These are phyloP conservation scores for Varroa destructor DNA, from an alignment of 1,140 invertebrate species.

Conservation along the genomic window DNA sequence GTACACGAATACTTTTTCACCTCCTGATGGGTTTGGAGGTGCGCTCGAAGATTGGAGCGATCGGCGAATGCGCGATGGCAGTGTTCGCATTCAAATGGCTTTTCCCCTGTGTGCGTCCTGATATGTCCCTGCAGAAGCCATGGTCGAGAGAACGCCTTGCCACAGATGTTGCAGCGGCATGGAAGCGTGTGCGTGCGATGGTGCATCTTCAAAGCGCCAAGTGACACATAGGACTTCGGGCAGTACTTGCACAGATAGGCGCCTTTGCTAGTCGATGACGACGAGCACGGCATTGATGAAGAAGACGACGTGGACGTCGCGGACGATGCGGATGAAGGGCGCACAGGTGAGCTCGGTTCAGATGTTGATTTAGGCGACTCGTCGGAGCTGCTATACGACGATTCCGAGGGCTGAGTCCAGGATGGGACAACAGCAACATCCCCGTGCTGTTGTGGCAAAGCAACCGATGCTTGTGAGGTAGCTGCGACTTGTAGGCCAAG, in stretches of 20 bases:
- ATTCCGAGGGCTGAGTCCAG: background rate
- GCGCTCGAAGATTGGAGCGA: slow-evolving; percentile 83
- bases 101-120: slow-evolving; percentile 85
- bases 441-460: background rate
- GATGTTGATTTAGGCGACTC: background rate
- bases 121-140: slow-evolving; percentile 90
- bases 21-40: slow-evolving; percentile 92
- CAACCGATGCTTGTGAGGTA: no score
- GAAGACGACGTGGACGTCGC: slow-evolving; percentile 1
- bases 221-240: slow-evolving; percentile 82
- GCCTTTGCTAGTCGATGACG: slow-evolving; percentile 49
- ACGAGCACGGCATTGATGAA: background rate
- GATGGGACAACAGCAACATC: slow-evolving; percentile 22
- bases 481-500: no score
- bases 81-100: slow-evolving; percentile 86
- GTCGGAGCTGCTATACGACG: background rate
- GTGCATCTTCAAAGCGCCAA: slow-evolving; percentile 96
- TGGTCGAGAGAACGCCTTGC: slow-evolving; percentile 89
- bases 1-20: slow-evolving; percentile 93
- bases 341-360: no score
- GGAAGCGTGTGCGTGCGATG: slow-evolving; percentile 93
- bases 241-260: slow-evolving; percentile 86
- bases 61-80: slow-evolving; percentile 92
- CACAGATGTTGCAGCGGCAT: slow-evolving; percentile 89
- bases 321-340: no score